Percentiles rank a stretch among this genome's conserved stretches.
phyloP scores from a whole-genome alignment of 2,113 vertebrate genomes.

The Synodontis membranacea region DNA sequence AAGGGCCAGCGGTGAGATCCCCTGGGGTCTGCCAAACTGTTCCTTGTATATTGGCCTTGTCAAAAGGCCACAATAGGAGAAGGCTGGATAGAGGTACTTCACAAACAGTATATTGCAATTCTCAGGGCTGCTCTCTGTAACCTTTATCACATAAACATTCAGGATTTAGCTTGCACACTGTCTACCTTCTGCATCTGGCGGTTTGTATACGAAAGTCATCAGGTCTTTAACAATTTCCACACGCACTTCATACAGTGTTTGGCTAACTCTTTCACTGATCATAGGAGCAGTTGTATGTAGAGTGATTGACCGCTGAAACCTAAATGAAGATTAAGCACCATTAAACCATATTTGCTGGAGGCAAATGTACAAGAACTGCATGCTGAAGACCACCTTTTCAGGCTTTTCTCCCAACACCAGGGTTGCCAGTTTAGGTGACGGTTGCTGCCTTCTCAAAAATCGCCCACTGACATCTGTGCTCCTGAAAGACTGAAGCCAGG shows the following conservation, averaged over 20 bases:
- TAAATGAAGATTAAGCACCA: not conserved
- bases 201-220: conserved; percentile 21
- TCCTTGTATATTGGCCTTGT: conserved; percentile 28
- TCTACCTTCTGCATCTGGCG: conserved; percentile 10
- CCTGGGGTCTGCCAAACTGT: conserved; percentile 16
- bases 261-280: conserved; percentile 14
- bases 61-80: conserved; percentile 10
- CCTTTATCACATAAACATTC: conserved; percentile 24
- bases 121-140: not conserved
- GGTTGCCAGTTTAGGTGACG: conserved; percentile 21
- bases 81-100: not conserved
- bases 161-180: conserved; percentile 15
- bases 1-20: conserved; percentile 40
- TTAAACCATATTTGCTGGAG: not conserved
- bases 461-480: conserved; percentile 41
- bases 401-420: not conserved
- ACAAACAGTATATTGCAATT: conserved; percentile 1
- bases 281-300: not conserved
- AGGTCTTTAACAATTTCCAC: conserved; percentile 28
- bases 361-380: conserved; percentile 18
- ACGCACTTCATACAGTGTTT: conserved; percentile 3
- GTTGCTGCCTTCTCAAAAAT: conserved; percentile 26
- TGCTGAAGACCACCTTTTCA: conserved; percentile 17
- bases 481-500: conserved; percentile 13
- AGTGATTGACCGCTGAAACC: conserved; percentile 1